Evolutionary conservation across 2,888 invertebrate genomes (phyloP).

Genomic region (Rhamphomyia laevipes): DNA sequence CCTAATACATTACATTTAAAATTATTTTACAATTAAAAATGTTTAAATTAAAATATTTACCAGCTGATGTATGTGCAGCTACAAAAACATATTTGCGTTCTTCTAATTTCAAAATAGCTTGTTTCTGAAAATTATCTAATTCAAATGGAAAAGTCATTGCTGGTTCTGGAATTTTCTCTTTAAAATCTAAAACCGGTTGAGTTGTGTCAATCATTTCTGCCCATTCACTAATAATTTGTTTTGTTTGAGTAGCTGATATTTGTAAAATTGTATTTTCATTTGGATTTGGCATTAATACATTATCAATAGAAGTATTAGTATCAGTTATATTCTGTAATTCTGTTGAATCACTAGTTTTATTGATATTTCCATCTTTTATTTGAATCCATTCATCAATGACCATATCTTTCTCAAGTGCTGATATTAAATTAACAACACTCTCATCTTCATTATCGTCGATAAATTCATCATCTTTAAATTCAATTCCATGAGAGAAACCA

Average conservation of each 20-base stretch:
- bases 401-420: constrained; percentile 28
- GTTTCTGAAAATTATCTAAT: constrained; percentile 93
- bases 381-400: constrained; percentile 33
- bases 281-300: constrained; percentile 44
- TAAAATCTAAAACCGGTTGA: constrained; percentile 68
- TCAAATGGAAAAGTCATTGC: constrained; percentile 83
- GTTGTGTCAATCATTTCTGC: constrained; percentile 77
- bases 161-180: constrained; percentile 66
- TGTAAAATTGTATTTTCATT: constrained; percentile 28
- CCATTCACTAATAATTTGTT: constrained; percentile 53
- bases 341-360: background rate
- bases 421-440: constrained; percentile 28
- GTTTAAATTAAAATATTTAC: constrained; percentile 25
- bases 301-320: constrained; percentile 52
- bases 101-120: constrained; percentile 88
- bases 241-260: background rate
- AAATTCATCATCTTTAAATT: constrained; percentile 37
- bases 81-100: constrained; percentile 94
- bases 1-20: constrained; percentile 14
- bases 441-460: constrained; percentile 16
- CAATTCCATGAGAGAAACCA: constrained; percentile 48
- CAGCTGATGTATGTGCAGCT: constrained; percentile 97
- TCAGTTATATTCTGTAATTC: constrained; percentile 34
- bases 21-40: background rate
- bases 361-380: constrained; percentile 16